Evolutionary conservation across 2,797 vertebrate species (phyloP), one percentile per base, ranked within the genome.

Genomic region (Rhabdophis nuchalis): DNA sequence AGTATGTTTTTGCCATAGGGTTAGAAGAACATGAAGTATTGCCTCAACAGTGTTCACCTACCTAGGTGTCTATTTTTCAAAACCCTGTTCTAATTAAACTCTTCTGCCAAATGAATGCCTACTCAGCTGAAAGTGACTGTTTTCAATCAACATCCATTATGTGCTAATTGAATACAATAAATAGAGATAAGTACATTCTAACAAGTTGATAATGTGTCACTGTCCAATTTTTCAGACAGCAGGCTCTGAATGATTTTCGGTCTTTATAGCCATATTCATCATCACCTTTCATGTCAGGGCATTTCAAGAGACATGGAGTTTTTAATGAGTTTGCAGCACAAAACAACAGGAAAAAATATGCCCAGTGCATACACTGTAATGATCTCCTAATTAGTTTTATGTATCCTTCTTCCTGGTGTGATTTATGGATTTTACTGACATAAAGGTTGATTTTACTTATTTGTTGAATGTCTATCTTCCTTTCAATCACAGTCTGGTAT

Each of bases 281-380:
- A 96, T 94, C 94, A 96, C 96, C 94, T 93, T 94, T 41, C 0
- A 77, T 93, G 94, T 95, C 96, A 96, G 91, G 95, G 91, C 90
- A 92, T 94, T 95, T 95, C 94, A 96, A 94, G 94, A 96, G 57
- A 92, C 93, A 94, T 94, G 93, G 88, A 96, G 94, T 93, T 96
- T 96, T 96, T 97, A 97, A 97, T 96, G 96, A 97, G 94, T 93
- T 91, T 94, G 93, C 95, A 95, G 91, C 86, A 56, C 2, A 1
- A 96, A 94, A 95, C 82, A 94, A 92, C 20, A 54, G 61, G 50
- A n/a, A 54, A 89, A 87, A 85, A 92, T 93, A 94, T 89, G 94
- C 25, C 89, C 90, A 92, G 54, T 46, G 92, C 91, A 46, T 25
- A 32, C 27, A 58, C 68, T 91, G 92, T 95, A 96, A 96, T 93